Base-by-base conservation (phyloP, 2,113 vertebrate genomes). In the Sinocyclocheilus grahami region DNA sequence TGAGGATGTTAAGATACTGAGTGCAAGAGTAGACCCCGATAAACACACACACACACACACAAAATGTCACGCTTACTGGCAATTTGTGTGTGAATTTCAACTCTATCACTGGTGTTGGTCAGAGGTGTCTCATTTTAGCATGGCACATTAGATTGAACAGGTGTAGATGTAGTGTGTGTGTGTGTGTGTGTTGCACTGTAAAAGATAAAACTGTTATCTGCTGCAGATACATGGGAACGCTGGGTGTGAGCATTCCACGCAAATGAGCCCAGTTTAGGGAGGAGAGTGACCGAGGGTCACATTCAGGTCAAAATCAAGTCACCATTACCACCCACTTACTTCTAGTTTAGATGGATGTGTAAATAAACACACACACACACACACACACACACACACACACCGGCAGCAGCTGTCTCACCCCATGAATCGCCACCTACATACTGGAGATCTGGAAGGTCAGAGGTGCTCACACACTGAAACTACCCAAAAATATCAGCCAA, bases 161-260 rank as follows among this genome's bases (percentile, higher is more conserved):
- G 78, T 82, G 77, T 78, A 71, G 60, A 48, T 76, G 78, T 63
- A 20, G 71, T 82, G n/a, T 24, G 58, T 74, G 55, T 46, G 80
- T 30, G 24, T 22, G 55, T 46, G 80, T 30, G 24, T 22, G 55
- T 46, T 30, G 5, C 9, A 30, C 9, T 24, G 12, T 14, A 78
- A n/a, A n/a, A 88, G 87, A 85, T 87, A 89, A 67, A 48, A 74
- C 39, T 77, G 77, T 85, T 89, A 87, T 89, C 86, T 87, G 9
- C 53, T 72, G 77, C 16, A 48, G 80, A 63, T 75, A 82, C 51
- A 63, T 85, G 85, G 85, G 88, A 87, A 89, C 55, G 16, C 12
- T 16, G 42, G 39, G 78, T 82, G 85, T 77, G 78, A 89, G 60
- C 75, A 87, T 89, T 82, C 85, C 72, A 55, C 72, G 14, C 62